Evolutionary conservation across 2,888 invertebrate genomes (phyloP).

Genomic region (Incurvaria masculella): DNA sequence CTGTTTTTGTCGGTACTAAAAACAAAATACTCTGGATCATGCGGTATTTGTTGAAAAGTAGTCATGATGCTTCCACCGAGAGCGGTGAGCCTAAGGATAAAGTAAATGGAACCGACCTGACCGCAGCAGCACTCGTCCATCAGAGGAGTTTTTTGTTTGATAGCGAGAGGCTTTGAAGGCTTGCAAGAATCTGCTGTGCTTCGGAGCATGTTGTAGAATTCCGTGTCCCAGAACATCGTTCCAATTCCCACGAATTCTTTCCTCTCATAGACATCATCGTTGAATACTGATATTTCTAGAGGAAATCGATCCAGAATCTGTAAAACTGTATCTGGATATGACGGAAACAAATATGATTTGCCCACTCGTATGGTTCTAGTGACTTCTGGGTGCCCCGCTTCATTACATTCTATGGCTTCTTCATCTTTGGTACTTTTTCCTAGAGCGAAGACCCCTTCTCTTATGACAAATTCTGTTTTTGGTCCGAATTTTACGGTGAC

Average conservation of each 20-base stretch:
- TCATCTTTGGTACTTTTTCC: constrained; percentile 26
- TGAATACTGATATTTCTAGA: constrained; percentile 48
- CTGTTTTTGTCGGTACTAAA: constrained; percentile 42
- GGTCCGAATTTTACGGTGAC: constrained; percentile 49
- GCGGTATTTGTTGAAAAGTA: constrained; percentile 42
- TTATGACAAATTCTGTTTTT: constrained; percentile 45
- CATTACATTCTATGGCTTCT: constrained; percentile 32
- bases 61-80: constrained; percentile 47
- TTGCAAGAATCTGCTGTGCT: constrained; percentile 30
- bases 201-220: constrained; percentile 48
- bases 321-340: constrained; percentile 42
- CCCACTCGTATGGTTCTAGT: constrained; percentile 42
- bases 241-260: constrained; percentile 43
- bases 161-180: constrained; percentile 30
- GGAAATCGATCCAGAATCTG: constrained; percentile 43
- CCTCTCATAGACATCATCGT: constrained; percentile 37
- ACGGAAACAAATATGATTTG: constrained; percentile 54
- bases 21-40: constrained; percentile 37
- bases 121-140: constrained; percentile 36
- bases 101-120: constrained; percentile 38
- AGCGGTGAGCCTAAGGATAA: constrained; percentile 48
- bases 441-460: constrained; percentile 39
- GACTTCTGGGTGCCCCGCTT: constrained; percentile 33
- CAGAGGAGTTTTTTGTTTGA: constrained; percentile 29
- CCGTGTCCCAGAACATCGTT: constrained; percentile 41